phyloP scores from a whole-genome alignment of 2,113 vertebrate genomes.

The Varanus komodoensis region DNA sequence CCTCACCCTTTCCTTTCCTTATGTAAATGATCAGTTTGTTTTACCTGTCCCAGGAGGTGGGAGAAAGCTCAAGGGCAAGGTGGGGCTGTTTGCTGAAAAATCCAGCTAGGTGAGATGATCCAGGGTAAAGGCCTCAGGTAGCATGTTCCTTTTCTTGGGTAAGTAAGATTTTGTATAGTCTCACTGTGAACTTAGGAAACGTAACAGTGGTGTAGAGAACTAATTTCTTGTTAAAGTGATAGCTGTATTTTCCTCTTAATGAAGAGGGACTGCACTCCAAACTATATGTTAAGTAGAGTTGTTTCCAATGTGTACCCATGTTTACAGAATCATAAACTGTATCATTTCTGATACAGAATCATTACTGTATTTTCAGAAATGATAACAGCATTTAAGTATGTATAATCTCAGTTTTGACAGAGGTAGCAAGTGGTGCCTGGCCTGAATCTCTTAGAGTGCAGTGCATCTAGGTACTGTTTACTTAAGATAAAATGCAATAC shows the following conservation, averaged over 20 bases:
- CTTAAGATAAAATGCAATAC: background rate
- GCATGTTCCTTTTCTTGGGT: background rate
- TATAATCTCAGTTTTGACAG: background rate
- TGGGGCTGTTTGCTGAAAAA: constrained; percentile 20
- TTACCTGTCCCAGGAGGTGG: constrained; percentile 62
- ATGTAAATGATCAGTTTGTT: constrained; percentile 44
- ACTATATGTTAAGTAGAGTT: no score
- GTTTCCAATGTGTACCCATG: background rate
- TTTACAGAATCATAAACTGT: no score
- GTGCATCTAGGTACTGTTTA: background rate
- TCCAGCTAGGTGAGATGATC: constrained; percentile 18
- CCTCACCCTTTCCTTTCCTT: constrained; percentile 37
- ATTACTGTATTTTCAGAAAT: background rate
- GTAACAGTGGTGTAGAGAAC: background rate
- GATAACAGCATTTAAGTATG: background rate
- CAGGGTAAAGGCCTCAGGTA: background rate
- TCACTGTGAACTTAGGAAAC: background rate
- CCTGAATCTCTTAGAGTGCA: background rate
- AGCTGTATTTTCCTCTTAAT: background rate
- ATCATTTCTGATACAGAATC: no score
- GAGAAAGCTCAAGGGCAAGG: background rate
- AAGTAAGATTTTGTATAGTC: background rate
- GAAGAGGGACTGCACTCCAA: background rate
- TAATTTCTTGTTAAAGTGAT: no score
- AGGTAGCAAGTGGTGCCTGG: background rate